Evolutionary conservation across 1,140 invertebrate genomes (phyloP), one percentile per base, ranked within the genome.

Genomic region (Trachymyrmex septentrionalis): DNA sequence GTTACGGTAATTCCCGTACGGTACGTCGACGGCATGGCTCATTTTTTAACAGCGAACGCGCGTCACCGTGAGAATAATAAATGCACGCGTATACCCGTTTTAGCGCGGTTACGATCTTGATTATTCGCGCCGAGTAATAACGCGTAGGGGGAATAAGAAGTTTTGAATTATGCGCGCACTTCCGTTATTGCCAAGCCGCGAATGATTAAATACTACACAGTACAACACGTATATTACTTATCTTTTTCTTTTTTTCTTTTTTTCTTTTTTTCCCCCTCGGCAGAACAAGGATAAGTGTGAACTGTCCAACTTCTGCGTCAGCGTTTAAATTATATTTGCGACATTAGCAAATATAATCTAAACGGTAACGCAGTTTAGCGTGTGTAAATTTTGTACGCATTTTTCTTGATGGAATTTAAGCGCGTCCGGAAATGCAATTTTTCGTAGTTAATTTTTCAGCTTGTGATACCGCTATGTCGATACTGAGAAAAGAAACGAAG

Each of bases 31-130:
- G 53, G 19, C 10, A 24, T 53, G 66, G 73, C 21, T 50, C 38
- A 50, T 61, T 59, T 84, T 84, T 84, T 63, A 30, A 48, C 24
- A 19, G 53, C 50, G 21, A 71, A 59, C 38, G 16, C 67, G 55
- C 44, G 53, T 73, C 55, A 55, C 80, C 67, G 67, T 73, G 38
- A 61, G 80, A 73, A 61, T 73, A 82, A 82, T 82, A 19, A 82
- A 61, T 61, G 19, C 19, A n/a, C 50, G 66, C 38, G 38, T n/a
- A 30, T 12, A 27, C 44, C n/a, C 24, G 59, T 34, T 66, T 53
- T 53, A 34, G 44, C 44, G 53, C 50, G 53, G 53, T 57, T 59
- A 72, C 53, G 55, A 72, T 72, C 66, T 72, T 53, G 66, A 72
- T 82, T 82, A 82, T 72, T 59, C 12, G 80, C 55, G 3, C 69